phyloP scores from a whole-genome alignment of 2,888 invertebrate genomes.

The Callimorpha dominula region DNA sequence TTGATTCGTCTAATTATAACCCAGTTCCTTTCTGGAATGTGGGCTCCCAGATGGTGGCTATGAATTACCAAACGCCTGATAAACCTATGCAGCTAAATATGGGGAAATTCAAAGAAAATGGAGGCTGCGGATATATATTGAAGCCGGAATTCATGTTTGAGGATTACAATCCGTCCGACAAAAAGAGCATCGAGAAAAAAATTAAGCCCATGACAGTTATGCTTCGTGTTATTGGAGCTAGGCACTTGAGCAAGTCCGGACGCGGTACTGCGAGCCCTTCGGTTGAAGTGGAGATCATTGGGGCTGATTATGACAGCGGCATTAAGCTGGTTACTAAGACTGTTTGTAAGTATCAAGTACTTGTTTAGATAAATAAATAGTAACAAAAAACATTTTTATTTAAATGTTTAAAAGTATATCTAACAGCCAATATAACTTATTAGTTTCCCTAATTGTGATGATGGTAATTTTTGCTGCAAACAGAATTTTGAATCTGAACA shows the following conservation, averaged over 20 bases:
- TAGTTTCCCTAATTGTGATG: too few relatives aligned
- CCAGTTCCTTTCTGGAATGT: constrained; percentile 98
- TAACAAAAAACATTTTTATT: neutral
- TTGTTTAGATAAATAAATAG: neutral
- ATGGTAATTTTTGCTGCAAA: neutral
- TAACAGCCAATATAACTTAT: neutral
- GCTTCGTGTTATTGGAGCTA: constrained; percentile 94
- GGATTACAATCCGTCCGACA: constrained; percentile 92
- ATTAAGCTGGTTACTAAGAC: constrained; percentile 94
- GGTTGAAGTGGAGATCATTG: constrained; percentile 96
- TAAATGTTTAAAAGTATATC: neutral
- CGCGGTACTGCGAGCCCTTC: constrained; percentile 95
- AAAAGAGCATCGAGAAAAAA: constrained; percentile 81
- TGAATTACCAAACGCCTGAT: constrained; percentile 99
- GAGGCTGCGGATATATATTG: constrained; percentile 96
- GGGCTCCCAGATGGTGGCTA: constrained; percentile 98
- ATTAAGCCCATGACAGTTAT: constrained; percentile 86
- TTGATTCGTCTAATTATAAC: constrained; percentile 99
- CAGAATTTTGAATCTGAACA: neutral
- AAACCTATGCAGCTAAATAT: constrained; percentile 98
- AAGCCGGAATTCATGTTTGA: constrained; percentile 97
- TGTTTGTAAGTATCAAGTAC: constrained; percentile 87
- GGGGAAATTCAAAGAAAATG: constrained; percentile 97
- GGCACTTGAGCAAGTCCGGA: constrained; percentile 94
- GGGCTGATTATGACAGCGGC: constrained; percentile 95